Base-by-base conservation (phyloP, 2,888 invertebrate genomes). In the Enchytraeus crypticus region DNA sequence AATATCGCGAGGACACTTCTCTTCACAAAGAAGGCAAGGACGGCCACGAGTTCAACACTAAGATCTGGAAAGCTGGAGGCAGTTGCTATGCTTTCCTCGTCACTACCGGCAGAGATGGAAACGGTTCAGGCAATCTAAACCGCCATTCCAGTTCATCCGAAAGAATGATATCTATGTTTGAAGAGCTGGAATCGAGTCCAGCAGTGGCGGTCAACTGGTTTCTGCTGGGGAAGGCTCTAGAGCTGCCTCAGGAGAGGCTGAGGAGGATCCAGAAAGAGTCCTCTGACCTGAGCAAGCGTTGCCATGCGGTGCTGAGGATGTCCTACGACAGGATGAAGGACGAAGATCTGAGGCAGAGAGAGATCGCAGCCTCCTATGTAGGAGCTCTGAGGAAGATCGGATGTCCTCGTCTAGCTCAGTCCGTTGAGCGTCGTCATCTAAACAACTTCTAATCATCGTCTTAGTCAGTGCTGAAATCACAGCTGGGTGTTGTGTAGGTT, bases 41-140 rank as follows among this genome's bases (percentile, higher is more conserved):
- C 21, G 59, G 56, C 30, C 49, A 55, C 43, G 60, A 61, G 23
- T 61, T 55, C 46, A 45, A 21, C 23, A 43, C 56, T 32, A 33
- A 47, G n/a, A 60, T 62, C 43, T 33, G 45, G 43, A 60, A 56
- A 55, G 26, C 54, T 18, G 57, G 57, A 5, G 61, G 61, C n/a
- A 53, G 57, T 23, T 27, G 30, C 21, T 61, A 61, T 33, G 53
- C 46, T 2, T 57, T 61, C 34, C 53, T 61, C n/a, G 61, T 59
- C 26, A 43, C 60, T 58, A 49, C 45, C 27, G 61, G 61, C 29
- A 57, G 26, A 34, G 55, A 56, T n/a, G n/a, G n/a, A n/a, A n/a
- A n/a, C n/a, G n/a, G n/a, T n/a, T n/a, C n/a, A n/a, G n/a, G n/a
- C n/a, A n/a, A n/a, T n/a, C n/a, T n/a, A n/a, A n/a, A n/a, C n/a